Evolutionary conservation across 2,113 vertebrate species (phyloP).

Genomic region (Circaetus gallicus): DNA sequence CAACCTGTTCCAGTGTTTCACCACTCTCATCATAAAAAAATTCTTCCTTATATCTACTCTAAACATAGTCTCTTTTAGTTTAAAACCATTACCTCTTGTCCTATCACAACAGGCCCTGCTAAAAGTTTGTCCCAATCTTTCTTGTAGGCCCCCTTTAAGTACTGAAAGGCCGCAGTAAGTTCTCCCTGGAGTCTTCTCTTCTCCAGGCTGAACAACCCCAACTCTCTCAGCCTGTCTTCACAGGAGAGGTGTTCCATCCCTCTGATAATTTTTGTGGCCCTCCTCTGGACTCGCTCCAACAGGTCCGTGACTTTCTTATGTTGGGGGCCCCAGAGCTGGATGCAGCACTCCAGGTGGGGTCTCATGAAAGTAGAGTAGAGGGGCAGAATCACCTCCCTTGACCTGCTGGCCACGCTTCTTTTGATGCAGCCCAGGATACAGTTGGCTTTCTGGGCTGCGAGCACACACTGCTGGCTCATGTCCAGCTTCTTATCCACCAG

Average conservation of each 20-base stretch:
- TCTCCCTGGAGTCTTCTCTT: background rate
- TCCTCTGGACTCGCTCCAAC: background rate
- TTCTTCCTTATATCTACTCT: background rate
- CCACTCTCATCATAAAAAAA: background rate
- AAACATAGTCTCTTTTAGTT: background rate
- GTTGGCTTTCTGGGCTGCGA: background rate
- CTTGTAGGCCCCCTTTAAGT: background rate
- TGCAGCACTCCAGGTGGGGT: background rate
- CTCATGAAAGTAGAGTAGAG: background rate
- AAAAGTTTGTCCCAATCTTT: background rate
- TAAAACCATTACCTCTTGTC: background rate
- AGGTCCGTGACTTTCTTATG: background rate
- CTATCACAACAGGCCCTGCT: background rate
- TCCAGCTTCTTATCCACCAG: background rate
- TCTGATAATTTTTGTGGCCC: background rate
- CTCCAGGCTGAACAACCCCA: background rate
- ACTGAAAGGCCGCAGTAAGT: background rate
- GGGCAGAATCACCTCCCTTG: background rate
- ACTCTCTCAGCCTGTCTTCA: background rate
- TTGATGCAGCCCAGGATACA: background rate
- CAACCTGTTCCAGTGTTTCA: background rate
- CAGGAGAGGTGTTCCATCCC: background rate
- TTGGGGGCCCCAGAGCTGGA: background rate
- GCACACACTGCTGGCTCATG: background rate
- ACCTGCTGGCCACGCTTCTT: background rate